Percentiles rank a stretch among this genome's conserved stretches.
Evolutionary conservation across 1,140 invertebrate genomes (phyloP).

Genomic region (Nymphalis io): DNA sequence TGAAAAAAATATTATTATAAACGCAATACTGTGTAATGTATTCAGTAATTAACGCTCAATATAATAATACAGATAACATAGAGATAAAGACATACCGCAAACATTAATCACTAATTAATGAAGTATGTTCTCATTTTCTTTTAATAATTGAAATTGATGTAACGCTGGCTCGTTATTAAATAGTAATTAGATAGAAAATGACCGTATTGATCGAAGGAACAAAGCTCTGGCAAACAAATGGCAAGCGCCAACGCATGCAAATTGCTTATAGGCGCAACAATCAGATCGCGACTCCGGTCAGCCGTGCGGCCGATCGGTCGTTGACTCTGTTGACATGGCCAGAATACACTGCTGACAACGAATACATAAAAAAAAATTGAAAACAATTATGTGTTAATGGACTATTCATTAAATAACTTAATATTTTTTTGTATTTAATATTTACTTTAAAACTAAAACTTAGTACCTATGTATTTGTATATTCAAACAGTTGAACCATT

Average conservation of each 20-base stretch:
- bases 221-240: slow-evolving; percentile 12
- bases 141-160: too few species aligned
- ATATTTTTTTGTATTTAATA: neutral
- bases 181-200: slow-evolving; percentile 18
- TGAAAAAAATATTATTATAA: neutral
- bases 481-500: neutral
- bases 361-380: neutral
- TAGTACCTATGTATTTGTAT: neutral
- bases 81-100: neutral
- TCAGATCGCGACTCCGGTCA: slow-evolving; percentile 75
- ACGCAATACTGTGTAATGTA: neutral
- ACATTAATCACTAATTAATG: neutral
- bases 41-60: neutral
- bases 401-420: neutral
- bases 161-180: too few species aligned
- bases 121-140: too few species aligned
- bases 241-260: slow-evolving; percentile 64
- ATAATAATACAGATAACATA: neutral
- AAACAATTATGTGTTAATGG: slow-evolving; percentile 16
- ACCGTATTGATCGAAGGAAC: neutral
- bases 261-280: slow-evolving; percentile 72
- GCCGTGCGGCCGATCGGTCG: slow-evolving; percentile 55
- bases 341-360: slow-evolving; percentile 13
- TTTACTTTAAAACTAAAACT: neutral
- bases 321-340: slow-evolving; percentile 34